phyloP scores from a whole-genome alignment of 23 tunicate species.

The Styela clava region DNA sequence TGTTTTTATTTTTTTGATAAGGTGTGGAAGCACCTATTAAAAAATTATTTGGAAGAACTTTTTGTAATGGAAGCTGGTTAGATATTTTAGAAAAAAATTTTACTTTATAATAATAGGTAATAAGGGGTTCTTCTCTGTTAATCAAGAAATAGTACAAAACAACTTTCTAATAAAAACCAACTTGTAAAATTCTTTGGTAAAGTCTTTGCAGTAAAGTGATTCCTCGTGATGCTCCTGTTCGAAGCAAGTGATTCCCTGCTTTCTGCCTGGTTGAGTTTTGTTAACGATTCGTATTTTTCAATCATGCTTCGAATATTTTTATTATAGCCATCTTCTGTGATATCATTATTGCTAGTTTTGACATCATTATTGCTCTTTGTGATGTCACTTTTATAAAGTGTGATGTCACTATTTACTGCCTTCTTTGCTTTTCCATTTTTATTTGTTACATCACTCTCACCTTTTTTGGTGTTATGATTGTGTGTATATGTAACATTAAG shows the following conservation, averaged over 20 bases:
- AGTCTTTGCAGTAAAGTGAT: background rate
- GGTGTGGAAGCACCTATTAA: too few relatives aligned
- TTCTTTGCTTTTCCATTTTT: too few relatives aligned
- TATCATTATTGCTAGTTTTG: conserved; percentile 13
- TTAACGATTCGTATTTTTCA: conserved; percentile 16
- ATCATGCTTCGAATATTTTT: conserved; percentile 13
- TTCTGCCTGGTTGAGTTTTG: background rate
- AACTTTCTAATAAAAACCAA: background rate
- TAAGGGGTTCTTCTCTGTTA: too few relatives aligned
- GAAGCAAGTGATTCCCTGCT: conserved; percentile 20
- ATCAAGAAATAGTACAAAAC: too few relatives aligned
- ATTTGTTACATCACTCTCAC: background rate
- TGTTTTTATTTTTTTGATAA: too few relatives aligned
- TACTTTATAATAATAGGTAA: too few relatives aligned
- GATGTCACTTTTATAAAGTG: background rate
- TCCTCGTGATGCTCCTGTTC: background rate
- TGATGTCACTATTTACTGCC: background rate
- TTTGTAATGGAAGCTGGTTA: too few relatives aligned
- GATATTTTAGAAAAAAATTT: too few relatives aligned
- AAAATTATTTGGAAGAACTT: too few relatives aligned
- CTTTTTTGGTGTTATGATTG: background rate
- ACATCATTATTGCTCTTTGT: conserved; percentile 13
- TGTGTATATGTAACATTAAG: background rate
- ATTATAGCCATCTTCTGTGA: conserved; percentile 2
- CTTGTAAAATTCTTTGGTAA: background rate